A percentile compares a stretch with the other conserved stretches of the same genome.
Evolutionary conservation across 2,888 invertebrate species (phyloP).

Genomic region (Luffia ferchaultella): DNA sequence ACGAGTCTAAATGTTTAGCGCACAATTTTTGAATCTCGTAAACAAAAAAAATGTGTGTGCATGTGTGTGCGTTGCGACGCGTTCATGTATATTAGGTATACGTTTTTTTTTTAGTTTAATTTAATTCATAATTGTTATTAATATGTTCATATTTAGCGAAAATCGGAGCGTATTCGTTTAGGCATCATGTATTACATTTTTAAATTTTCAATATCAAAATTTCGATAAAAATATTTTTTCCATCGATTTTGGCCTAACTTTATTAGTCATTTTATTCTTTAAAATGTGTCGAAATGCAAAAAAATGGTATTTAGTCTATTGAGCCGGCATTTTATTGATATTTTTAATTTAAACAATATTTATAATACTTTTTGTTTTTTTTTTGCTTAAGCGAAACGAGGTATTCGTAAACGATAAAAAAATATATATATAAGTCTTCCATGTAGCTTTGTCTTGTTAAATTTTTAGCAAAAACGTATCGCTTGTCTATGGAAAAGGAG

Average conservation of each 20-base stretch:
- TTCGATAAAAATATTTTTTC: too few species aligned
- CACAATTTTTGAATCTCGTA: background rate
- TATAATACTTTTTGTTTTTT: too few species aligned
- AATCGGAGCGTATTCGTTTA: too few species aligned
- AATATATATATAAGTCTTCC: background rate
- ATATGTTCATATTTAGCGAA: conserved; percentile 10
- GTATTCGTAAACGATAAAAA: background rate
- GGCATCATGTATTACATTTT: too few species aligned
- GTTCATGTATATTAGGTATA: conserved; percentile 56
- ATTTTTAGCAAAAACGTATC: background rate
- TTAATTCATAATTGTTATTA: conserved; percentile 9
- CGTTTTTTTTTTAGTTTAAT: conserved; percentile 20
- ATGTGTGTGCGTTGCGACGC: conserved; percentile 40
- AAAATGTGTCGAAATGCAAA: too few species aligned
- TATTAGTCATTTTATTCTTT: too few species aligned
- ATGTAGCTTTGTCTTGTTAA: background rate
- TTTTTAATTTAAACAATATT: too few species aligned
- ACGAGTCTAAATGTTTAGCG: conserved; percentile 1
- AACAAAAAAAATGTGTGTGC: conserved; percentile 31
- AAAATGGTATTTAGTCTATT: too few species aligned
- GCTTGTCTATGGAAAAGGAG: background rate
- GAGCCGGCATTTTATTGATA: too few species aligned
- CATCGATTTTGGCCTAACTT: too few species aligned
- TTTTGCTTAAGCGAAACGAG: background rate
- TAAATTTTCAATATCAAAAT: too few species aligned